Conservation (phyloP, 2,888 invertebrate genomes). For the Agrotis exclamationis region DNA sequence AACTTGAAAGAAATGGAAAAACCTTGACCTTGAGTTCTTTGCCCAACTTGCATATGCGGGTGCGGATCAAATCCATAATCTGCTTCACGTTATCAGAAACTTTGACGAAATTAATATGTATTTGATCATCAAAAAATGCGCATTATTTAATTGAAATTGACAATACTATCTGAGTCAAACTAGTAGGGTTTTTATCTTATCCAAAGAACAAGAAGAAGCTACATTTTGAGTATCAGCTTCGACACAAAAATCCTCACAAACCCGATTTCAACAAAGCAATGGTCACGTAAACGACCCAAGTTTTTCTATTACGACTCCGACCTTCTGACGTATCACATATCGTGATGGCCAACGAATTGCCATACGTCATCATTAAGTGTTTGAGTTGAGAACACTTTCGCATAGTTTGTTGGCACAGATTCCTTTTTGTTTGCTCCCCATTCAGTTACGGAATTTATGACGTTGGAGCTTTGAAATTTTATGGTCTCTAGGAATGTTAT, state of each 20-base stretch:
- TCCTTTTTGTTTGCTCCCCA: slow-evolving; percentile 57
- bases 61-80: too few relatives aligned
- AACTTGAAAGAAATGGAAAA: neutral
- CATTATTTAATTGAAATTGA: too few relatives aligned
- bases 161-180: too few relatives aligned
- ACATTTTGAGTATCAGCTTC: neutral
- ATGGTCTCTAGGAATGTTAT: slow-evolving; percentile 51
- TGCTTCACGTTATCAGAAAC: too few relatives aligned
- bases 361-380: slow-evolving; percentile 63
- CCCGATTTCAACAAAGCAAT: slow-evolving; percentile 51
- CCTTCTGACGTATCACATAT: slow-evolving; percentile 69
- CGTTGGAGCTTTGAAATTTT: slow-evolving; percentile 57
- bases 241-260: slow-evolving; percentile 7
- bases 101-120: too few relatives aligned
- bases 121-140: too few relatives aligned
- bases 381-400: slow-evolving; percentile 62
- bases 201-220: neutral
- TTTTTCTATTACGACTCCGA: slow-evolving; percentile 81
- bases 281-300: slow-evolving; percentile 79
- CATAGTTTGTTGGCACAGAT: slow-evolving; percentile 63
- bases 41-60: too few relatives aligned
- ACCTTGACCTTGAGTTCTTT: neutral
- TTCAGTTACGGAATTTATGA: slow-evolving; percentile 59
- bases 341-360: slow-evolving; percentile 62
- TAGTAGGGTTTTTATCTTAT: neutral